phyloP scores from a whole-genome alignment of 53 echinoderm and acorn worm genomes.

The Stichopus horrens region DNA sequence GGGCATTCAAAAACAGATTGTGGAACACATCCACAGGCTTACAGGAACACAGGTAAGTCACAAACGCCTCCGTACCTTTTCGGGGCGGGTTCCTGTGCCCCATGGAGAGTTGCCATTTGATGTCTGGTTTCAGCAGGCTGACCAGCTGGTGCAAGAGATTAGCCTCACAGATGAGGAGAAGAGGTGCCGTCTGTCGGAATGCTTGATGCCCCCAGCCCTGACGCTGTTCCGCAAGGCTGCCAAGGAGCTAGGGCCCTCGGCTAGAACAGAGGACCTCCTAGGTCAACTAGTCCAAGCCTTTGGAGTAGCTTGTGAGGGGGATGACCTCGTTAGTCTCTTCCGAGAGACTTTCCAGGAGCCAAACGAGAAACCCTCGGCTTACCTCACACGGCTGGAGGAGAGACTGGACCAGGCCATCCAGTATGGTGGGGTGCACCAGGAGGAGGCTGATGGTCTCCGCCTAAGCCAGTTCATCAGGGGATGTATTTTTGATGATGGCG shows the following conservation, averaged over 20 bases:
- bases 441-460: constrained; percentile 49
- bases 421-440: constrained; percentile 44
- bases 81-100: constrained; percentile 19
- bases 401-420: constrained; percentile 45
- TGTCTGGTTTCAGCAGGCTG: constrained; percentile 10
- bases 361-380: constrained; percentile 40
- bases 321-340: constrained; percentile 51
- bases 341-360: constrained; percentile 50
- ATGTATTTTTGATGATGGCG: constrained; percentile 47
- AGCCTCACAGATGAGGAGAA: neutral
- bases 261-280: constrained; percentile 33
- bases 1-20: neutral
- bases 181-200: constrained; percentile 37
- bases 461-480: constrained; percentile 51
- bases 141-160: constrained; percentile 19
- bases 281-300: constrained; percentile 47
- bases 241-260: constrained; percentile 19
- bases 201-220: constrained; percentile 56
- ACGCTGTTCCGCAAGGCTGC: constrained; percentile 33
- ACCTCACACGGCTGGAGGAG: constrained; percentile 46
- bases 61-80: neutral
- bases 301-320: constrained; percentile 57
- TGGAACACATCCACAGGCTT: constrained; percentile 30
- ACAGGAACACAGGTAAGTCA: too few relatives aligned
- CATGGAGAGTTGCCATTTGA: constrained; percentile 7